Percentiles rank a stretch among this genome's conserved stretches.
Evolutionary conservation across 2,888 invertebrate species (phyloP).

Genomic region (Spodoptera exigua): DNA sequence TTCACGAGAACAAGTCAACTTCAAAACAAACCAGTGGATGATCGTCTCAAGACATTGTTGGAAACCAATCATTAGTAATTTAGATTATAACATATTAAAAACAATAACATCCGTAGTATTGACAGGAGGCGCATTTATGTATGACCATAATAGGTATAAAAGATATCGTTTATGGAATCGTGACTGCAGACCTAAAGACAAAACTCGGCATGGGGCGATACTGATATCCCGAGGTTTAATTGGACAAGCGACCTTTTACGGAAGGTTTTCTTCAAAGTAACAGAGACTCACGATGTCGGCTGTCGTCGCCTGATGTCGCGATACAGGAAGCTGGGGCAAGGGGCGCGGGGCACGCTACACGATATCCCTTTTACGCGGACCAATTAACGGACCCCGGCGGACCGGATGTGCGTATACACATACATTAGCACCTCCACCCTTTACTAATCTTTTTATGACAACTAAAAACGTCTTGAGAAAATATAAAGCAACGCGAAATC

Average conservation of each 20-base stretch:
- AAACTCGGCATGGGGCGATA: slow-evolving; percentile 67
- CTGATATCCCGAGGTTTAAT: slow-evolving; percentile 69
- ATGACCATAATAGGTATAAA: slow-evolving; percentile 44
- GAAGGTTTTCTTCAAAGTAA: slow-evolving; percentile 69
- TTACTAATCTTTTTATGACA: slow-evolving; percentile 83
- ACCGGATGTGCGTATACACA: slow-evolving; percentile 86
- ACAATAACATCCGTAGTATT: slow-evolving; percentile 54
- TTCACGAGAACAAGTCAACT: slow-evolving; percentile 54
- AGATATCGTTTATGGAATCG: slow-evolving; percentile 58
- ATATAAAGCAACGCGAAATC: slow-evolving; percentile 70
- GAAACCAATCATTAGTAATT: slow-evolving; percentile 51
- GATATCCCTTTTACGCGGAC: slow-evolving; percentile 89
- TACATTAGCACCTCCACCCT: slow-evolving; percentile 87
- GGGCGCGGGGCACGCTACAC: slow-evolving; percentile 79
- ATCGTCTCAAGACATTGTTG: slow-evolving; percentile 45
- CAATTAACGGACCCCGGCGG: slow-evolving; percentile 87
- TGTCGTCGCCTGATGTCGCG: slow-evolving; percentile 71
- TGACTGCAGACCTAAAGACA: slow-evolving; percentile 68
- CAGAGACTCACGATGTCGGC: slow-evolving; percentile 71
- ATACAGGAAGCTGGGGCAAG: slow-evolving; percentile 78
- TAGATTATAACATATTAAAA: slow-evolving; percentile 52
- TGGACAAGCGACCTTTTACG: slow-evolving; percentile 71
- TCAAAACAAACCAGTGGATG: slow-evolving; percentile 58
- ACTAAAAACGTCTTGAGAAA: slow-evolving; percentile 71
- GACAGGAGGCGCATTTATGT: slow-evolving; percentile 45